Conservation (phyloP, 1,140 invertebrate genomes). For the Halesus radiatus region DNA sequence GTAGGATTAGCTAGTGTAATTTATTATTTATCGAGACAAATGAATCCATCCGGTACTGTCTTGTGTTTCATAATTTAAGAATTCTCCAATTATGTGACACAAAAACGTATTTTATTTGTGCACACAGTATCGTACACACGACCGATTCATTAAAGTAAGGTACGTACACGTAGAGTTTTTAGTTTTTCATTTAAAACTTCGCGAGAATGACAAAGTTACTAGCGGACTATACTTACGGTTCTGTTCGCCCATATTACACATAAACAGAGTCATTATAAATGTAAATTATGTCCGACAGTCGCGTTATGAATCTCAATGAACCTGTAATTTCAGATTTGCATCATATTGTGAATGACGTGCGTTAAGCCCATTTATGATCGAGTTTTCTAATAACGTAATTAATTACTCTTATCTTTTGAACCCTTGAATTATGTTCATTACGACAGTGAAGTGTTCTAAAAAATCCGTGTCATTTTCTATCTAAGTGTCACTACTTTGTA, state of each 20-base stretch:
- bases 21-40: conserved; percentile 16
- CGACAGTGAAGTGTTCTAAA: too few species aligned
- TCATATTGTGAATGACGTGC: too few species aligned
- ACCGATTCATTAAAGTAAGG: background rate
- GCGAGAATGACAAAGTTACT: background rate
- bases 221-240: background rate
- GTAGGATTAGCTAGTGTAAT: conserved; percentile 3
- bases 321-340: background rate
- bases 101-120: background rate
- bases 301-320: conserved; percentile 4
- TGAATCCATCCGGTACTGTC: background rate
- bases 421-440: too few species aligned
- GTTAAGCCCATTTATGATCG: too few species aligned
- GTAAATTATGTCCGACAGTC: background rate
- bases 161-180: conserved; percentile 8
- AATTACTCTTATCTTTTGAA: too few species aligned
- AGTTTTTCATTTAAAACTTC: conserved; percentile 8
- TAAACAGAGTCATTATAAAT: background rate
- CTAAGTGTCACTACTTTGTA: too few species aligned
- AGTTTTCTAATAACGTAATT: too few species aligned
- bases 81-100: background rate
- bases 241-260: background rate
- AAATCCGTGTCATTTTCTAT: too few species aligned
- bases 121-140: background rate
- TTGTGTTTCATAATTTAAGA: background rate